Evolutionary conservation across 2,888 invertebrate genomes (phyloP).

Genomic region (Dasypolia templi): DNA sequence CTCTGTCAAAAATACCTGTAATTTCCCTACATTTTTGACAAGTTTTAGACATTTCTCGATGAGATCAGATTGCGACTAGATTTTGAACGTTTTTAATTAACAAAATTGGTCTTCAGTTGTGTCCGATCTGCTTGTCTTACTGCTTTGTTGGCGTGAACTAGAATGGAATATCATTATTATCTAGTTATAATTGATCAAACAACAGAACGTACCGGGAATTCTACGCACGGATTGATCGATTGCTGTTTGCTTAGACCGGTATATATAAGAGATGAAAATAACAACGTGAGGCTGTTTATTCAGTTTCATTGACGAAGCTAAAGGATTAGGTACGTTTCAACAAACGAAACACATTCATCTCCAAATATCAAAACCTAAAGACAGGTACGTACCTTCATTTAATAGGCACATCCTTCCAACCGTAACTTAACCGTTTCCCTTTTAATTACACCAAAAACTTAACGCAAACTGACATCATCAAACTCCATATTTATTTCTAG

Average conservation of each 20-base stretch:
- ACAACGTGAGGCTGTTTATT: not conserved
- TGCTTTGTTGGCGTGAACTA: not conserved
- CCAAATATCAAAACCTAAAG: not conserved
- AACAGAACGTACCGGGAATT: not conserved
- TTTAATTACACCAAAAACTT: too few relatives aligned
- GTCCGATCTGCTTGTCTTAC: too few relatives aligned
- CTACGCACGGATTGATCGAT: too few relatives aligned
- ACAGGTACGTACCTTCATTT: not conserved
- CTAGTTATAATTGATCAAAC: too few relatives aligned
- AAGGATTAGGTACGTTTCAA: too few relatives aligned
- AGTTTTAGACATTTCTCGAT: too few relatives aligned
- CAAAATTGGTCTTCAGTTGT: too few relatives aligned
- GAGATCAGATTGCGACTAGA: too few relatives aligned
- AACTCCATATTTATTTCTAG: conserved; percentile 46
- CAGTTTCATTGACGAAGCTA: not conserved
- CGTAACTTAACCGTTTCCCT: not conserved
- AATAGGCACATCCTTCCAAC: not conserved
- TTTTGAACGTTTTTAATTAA: too few relatives aligned
- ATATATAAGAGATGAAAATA: not conserved
- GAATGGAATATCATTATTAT: not conserved
- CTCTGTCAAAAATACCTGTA: too few relatives aligned
- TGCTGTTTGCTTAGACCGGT: too few relatives aligned
- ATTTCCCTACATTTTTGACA: too few relatives aligned
- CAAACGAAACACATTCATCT: not conserved
- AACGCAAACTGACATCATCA: not conserved